Conservation (phyloP, 2,888 invertebrate species). For the Rhingia rostrata region DNA sequence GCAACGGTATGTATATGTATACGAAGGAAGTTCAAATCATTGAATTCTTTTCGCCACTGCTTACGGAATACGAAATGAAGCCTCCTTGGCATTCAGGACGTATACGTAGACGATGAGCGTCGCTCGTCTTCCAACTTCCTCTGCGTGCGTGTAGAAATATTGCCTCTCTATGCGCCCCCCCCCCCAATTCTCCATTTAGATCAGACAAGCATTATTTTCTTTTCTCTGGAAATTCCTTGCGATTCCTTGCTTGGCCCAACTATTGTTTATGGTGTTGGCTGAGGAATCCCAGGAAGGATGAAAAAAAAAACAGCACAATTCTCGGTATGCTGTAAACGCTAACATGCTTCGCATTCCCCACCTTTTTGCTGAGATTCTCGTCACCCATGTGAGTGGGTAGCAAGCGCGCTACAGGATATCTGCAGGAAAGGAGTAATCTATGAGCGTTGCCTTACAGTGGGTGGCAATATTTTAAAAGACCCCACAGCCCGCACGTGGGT, state of each 20-base stretch:
- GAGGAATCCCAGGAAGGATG: conserved; percentile 46
- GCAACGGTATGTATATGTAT: conserved; percentile 5
- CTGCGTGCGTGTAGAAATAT: conserved; percentile 48
- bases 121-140: conserved; percentile 6
- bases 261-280: conserved; percentile 73
- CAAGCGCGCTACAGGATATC: conserved; percentile 14
- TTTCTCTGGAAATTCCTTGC: conserved; percentile 66
- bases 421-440: conserved; percentile 51
- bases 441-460: conserved; percentile 34
- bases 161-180: conserved; percentile 13
- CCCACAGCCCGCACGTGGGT: conserved; percentile 51
- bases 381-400: conserved; percentile 4
- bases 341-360: conserved; percentile 69
- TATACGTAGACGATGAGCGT: background rate
- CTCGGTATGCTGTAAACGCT: conserved; percentile 70
- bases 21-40: conserved; percentile 69
- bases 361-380: conserved; percentile 65
- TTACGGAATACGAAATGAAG: conserved; percentile 72
- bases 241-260: conserved; percentile 63
- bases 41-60: conserved; percentile 70
- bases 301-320: conserved; percentile 50
- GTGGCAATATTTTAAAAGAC: conserved; percentile 59
- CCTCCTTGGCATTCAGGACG: conserved; percentile 51
- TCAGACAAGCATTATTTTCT: conserved; percentile 73
- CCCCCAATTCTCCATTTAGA: conserved; percentile 69